Percentiles rank a stretch among this genome's conserved stretches.
These are phyloP conservation scores for Drosophila grimshawi DNA, from an alignment of 1,140 invertebrate species.

Conservation along the genomic window DNA sequence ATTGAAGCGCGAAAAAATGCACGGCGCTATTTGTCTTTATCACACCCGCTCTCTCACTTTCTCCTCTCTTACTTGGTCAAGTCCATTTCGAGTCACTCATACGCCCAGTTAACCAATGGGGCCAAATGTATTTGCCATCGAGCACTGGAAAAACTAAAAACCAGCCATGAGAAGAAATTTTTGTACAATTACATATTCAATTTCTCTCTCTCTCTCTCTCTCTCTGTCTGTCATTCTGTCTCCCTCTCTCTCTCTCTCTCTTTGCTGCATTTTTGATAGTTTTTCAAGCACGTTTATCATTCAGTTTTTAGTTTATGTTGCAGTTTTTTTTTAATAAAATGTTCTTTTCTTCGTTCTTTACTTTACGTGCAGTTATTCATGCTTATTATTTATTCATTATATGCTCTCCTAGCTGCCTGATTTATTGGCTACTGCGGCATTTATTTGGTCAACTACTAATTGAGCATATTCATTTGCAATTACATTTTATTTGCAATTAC, in stretches of 20 bases:
- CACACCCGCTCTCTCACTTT: slow-evolving; percentile 39
- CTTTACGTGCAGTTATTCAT: slow-evolving; percentile 31
- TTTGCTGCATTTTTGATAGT: slow-evolving; percentile 10
- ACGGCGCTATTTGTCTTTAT: slow-evolving; percentile 60
- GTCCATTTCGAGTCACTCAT: slow-evolving; percentile 39
- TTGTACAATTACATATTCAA: slow-evolving; percentile 40
- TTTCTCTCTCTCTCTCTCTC: slow-evolving; percentile 27
- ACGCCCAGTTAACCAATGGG: slow-evolving; percentile 74
- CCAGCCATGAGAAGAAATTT: slow-evolving; percentile 38
- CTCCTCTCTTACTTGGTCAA: slow-evolving; percentile 10
- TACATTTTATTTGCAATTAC: slow-evolving; percentile 63
- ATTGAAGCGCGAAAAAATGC: slow-evolving; percentile 79
- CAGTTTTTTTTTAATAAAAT: slow-evolving; percentile 25
- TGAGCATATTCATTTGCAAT: slow-evolving; percentile 52
- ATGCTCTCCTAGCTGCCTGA: slow-evolving; percentile 34
- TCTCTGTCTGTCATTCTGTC: slow-evolving; percentile 7
- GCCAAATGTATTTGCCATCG: slow-evolving; percentile 47
- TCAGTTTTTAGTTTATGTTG: slow-evolving; percentile 6
- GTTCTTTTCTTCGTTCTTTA: slow-evolving; percentile 19
- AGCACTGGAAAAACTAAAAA: slow-evolving; percentile 16
- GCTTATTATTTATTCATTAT: slow-evolving; percentile 74
- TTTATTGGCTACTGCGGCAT: slow-evolving; percentile 42
- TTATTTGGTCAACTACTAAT: slow-evolving; percentile 15
- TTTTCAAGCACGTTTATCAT: slow-evolving; percentile 42
- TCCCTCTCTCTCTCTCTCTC: background rate